phyloP scores from a whole-genome alignment of 2,113 vertebrate genomes.

The Hypocryptadius cinnamomeus region DNA sequence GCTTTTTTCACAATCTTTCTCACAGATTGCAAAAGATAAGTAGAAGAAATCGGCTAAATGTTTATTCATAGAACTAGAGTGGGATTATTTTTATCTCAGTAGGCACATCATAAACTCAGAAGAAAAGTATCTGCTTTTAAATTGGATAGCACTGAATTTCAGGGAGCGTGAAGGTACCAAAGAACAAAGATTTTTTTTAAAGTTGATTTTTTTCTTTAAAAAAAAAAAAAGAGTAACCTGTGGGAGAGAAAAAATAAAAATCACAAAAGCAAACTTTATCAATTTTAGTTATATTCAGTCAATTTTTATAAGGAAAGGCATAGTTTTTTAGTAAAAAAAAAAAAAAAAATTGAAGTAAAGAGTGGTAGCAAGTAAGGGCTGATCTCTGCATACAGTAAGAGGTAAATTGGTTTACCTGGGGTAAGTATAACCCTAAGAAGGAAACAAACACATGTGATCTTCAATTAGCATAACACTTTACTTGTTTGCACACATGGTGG shows the following conservation, averaged over 20 bases:
- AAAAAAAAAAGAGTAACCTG: neutral
- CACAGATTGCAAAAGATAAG: neutral
- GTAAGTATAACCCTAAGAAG: neutral
- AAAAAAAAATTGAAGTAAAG: neutral
- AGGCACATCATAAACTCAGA: neutral
- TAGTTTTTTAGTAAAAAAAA: neutral
- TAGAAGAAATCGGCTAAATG: neutral
- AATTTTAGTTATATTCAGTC: neutral
- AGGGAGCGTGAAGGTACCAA: neutral
- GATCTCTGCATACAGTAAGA: neutral
- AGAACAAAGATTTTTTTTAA: neutral
- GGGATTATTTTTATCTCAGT: slow-evolving; percentile 34
- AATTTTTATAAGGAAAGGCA: neutral
- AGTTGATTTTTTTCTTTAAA: neutral
- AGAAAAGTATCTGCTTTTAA: neutral
- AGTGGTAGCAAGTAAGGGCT: neutral
- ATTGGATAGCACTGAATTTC: neutral
- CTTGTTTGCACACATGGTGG: neutral
- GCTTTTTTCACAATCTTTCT: neutral
- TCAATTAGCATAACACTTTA: neutral
- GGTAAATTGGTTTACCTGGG: neutral
- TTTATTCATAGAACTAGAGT: neutral
- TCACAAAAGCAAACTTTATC: neutral
- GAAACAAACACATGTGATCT: neutral
- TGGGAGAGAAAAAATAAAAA: neutral